These are phyloP conservation scores for Drosophila saltans DNA, from an alignment of 1,140 invertebrate species.

Conservation along the genomic window DNA sequence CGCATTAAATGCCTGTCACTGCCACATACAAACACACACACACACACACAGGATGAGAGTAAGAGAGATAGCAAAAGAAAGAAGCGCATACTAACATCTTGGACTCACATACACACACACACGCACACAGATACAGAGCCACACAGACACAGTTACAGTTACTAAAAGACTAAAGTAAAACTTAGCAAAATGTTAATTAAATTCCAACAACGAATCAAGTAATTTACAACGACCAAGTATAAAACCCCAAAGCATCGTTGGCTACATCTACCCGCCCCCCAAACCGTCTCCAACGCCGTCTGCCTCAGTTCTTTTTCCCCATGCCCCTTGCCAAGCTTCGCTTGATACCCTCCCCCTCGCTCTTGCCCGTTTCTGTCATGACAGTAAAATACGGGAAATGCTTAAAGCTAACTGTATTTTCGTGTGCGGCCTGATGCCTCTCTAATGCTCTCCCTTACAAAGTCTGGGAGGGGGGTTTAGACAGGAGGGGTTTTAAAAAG, in stretches of 20 bases:
- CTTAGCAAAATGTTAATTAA: conserved; percentile 82
- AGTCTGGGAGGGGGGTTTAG: conserved; percentile 5
- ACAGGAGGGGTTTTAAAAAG: neutral
- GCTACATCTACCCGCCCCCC: conserved; percentile 16
- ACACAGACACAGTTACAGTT: conserved; percentile 37
- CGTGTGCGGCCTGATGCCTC: conserved; percentile 70
- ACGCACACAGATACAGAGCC: conserved; percentile 12
- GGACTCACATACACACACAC: conserved; percentile 16
- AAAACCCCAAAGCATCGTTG: conserved; percentile 76
- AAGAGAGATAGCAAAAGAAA: conserved; percentile 12
- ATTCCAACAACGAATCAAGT: conserved; percentile 81
- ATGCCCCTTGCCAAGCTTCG: no score
- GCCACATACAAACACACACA: conserved; percentile 27
- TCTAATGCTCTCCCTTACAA: conserved; percentile 52
- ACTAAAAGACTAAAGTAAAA: conserved; percentile 80
- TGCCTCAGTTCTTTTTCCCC: no score
- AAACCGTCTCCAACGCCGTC: conserved; percentile 21
- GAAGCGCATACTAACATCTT: conserved; percentile 31
- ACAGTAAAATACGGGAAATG: conserved; percentile 80
- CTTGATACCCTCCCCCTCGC: neutral
- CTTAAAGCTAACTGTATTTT: conserved; percentile 81
- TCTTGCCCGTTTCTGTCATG: conserved; percentile 36
- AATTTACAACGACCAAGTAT: conserved; percentile 79
- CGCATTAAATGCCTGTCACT: conserved; percentile 53
- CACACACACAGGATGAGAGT: neutral